A percentile compares a stretch with the other conserved stretches of the same genome.
phyloP scores from a whole-genome alignment of 2,113 vertebrate species.

The Alouatta palliata region DNA sequence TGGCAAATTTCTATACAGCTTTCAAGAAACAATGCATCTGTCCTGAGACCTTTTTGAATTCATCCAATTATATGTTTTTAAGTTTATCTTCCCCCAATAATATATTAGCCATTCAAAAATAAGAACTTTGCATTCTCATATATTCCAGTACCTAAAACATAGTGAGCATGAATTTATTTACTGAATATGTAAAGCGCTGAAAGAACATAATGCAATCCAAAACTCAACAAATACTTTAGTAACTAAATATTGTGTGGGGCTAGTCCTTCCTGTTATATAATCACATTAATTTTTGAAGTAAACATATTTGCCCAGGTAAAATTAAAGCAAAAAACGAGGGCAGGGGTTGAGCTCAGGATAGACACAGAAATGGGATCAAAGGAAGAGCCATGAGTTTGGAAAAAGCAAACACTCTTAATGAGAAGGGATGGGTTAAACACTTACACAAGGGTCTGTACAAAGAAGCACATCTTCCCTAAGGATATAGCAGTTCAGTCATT shows the following conservation, averaged over 20 bases:
- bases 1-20: background rate
- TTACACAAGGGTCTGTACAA: background rate
- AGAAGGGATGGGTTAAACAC: background rate
- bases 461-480: background rate
- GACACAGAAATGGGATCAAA: background rate
- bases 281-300: background rate
- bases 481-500: background rate
- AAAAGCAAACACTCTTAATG: background rate
- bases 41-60: background rate
- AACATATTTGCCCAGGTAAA: conserved; percentile 2
- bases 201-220: background rate
- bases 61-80: background rate
- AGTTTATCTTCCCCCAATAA: background rate
- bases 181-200: background rate
- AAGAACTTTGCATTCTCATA: background rate
- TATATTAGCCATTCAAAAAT: background rate
- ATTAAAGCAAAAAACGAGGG: background rate
- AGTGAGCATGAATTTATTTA: background rate
- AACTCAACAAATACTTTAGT: background rate
- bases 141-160: background rate
- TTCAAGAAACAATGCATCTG: background rate
- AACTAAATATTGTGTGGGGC: background rate
- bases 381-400: background rate
- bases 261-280: background rate
- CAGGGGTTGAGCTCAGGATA: background rate